A percentile compares a stretch with the other conserved stretches of the same genome.
These are phyloP conservation scores for Oligia latruncula DNA, from an alignment of 2,888 invertebrate genomes.

Conservation along the genomic window DNA sequence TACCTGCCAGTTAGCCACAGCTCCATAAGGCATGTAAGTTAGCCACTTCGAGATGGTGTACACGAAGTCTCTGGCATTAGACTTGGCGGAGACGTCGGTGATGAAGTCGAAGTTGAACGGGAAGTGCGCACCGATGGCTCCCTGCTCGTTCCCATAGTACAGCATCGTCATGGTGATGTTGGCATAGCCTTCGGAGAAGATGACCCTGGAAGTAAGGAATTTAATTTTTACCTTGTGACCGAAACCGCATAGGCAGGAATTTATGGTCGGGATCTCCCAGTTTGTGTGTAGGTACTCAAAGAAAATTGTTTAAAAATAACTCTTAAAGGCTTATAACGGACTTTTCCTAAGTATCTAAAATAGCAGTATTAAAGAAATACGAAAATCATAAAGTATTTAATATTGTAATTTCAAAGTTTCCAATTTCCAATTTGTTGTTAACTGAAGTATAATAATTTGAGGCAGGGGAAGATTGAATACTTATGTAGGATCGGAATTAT, in stretches of 20 bases:
- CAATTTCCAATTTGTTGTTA: constrained; percentile 45
- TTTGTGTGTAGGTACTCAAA: neutral
- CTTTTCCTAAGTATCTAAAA: constrained; percentile 24
- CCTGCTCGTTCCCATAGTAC: constrained; percentile 90
- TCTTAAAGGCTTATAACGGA: neutral
- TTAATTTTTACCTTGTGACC: neutral
- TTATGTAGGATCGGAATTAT: constrained; percentile 43
- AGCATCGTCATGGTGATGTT: constrained; percentile 89
- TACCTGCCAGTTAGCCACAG: constrained; percentile 92
- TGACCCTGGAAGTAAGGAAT: constrained; percentile 78
- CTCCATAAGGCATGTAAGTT: constrained; percentile 89
- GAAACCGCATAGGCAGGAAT: neutral
- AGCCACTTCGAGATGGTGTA: constrained; percentile 90
- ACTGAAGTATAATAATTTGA: constrained; percentile 57
- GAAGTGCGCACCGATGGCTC: constrained; percentile 88
- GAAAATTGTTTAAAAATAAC: neutral
- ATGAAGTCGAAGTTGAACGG: constrained; percentile 92
- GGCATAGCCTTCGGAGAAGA: constrained; percentile 91
- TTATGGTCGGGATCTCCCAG: too few species aligned
- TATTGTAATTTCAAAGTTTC: constrained; percentile 52
- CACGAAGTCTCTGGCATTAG: constrained; percentile 86
- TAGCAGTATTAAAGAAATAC: constrained; percentile 33
- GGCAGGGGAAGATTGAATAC: constrained; percentile 44
- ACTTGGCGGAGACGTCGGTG: constrained; percentile 82
- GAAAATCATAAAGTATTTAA: constrained; percentile 45